A percentile compares a stretch with the other conserved stretches of the same genome.
phyloP scores from a whole-genome alignment of 2,113 vertebrate genomes.

The Myotis davidii region DNA sequence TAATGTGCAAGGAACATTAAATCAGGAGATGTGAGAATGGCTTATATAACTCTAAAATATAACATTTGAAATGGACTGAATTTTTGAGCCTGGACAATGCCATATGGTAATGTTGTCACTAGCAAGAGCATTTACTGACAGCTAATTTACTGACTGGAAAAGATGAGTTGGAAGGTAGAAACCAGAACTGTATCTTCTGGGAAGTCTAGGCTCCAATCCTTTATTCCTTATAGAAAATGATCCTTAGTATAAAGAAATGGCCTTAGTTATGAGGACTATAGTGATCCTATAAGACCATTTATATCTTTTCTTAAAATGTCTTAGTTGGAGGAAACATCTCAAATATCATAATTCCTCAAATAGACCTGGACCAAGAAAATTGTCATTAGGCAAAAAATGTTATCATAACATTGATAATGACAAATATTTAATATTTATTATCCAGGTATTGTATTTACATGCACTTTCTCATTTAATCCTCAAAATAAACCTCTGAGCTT shows the following conservation, averaged over 20 bases:
- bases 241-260: not conserved
- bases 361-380: slow-evolving; percentile 58
- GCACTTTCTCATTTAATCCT: slow-evolving; percentile 56
- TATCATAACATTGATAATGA: slow-evolving; percentile 52
- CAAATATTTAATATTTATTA: slow-evolving; percentile 49
- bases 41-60: slow-evolving; percentile 9
- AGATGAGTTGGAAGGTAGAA: not conserved
- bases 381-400: slow-evolving; percentile 37
- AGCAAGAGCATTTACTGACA: not conserved
- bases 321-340: slow-evolving; percentile 35
- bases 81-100: slow-evolving; percentile 12
- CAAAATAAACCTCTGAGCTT: slow-evolving; percentile 42
- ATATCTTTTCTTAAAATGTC: slow-evolving; percentile 34
- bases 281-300: not conserved
- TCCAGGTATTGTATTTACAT: not conserved
- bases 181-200: not conserved
- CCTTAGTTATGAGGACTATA: not conserved
- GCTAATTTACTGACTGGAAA: not conserved
- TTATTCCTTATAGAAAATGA: slow-evolving; percentile 19
- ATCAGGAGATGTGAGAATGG: no score
- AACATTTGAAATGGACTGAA: slow-evolving; percentile 30
- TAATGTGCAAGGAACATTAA: slow-evolving; percentile 36
- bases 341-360: slow-evolving; percentile 56
- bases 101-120: slow-evolving; percentile 13
- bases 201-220: not conserved